Percentiles rank a stretch among this genome's conserved stretches.
Evolutionary conservation across 2,797 vertebrate species (phyloP).

Genomic region (Sebastes matsubarae): DNA sequence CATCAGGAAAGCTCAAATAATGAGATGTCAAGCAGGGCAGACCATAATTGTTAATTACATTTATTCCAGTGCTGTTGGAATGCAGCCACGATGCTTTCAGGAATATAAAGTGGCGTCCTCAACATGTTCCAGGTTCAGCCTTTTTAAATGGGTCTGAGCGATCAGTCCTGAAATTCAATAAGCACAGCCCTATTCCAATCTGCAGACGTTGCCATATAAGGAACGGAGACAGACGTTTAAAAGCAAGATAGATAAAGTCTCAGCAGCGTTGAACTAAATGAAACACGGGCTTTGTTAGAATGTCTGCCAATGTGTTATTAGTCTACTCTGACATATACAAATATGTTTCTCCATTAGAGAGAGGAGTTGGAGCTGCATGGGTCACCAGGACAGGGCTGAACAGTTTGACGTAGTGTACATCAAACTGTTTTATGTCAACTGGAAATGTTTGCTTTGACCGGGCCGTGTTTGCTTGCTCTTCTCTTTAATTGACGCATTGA

Average conservation of each 20-base stretch:
- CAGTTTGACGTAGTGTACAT: constrained; percentile 39
- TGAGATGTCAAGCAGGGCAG: constrained; percentile 78
- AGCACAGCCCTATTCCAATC: constrained; percentile 29
- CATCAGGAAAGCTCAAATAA: constrained; percentile 79
- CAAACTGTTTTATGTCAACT: constrained; percentile 43
- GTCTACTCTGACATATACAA: constrained; percentile 14
- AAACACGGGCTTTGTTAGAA: constrained; percentile 29
- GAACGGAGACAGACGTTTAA: constrained; percentile 44
- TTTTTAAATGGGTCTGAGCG: constrained; percentile 66
- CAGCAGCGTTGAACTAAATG: constrained; percentile 14
- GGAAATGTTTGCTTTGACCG: constrained; percentile 57
- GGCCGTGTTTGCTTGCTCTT: constrained; percentile 47
- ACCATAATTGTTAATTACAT: constrained; percentile 82
- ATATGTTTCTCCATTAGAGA: constrained; percentile 41
- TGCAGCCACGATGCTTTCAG: constrained; percentile 78
- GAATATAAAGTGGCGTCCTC: constrained; percentile 80
- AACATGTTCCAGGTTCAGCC: constrained; percentile 72
- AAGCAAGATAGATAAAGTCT: constrained; percentile 37
- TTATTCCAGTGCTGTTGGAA: constrained; percentile 79
- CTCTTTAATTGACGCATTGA: constrained; percentile 42
- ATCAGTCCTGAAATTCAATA: constrained; percentile 72
- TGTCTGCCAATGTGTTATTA: constrained; percentile 13
- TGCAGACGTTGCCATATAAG: constrained; percentile 23
- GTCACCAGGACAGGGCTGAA: constrained; percentile 6
- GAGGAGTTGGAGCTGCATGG: constrained; percentile 1